Conservation (phyloP, 1,140 invertebrate species). For the Panulirus ornatus region DNA sequence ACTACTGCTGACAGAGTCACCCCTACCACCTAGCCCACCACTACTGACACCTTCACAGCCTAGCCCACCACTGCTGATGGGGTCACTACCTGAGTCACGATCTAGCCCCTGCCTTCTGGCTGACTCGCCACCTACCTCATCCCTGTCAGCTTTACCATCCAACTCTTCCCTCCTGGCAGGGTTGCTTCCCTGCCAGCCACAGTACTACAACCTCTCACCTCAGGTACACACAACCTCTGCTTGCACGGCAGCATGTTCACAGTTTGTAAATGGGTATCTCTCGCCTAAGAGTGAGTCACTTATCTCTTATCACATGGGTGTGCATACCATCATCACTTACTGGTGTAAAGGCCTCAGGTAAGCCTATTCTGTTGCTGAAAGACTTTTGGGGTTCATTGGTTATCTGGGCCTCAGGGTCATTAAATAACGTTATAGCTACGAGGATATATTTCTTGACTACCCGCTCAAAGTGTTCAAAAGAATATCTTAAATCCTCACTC, state of each 20-base stretch:
- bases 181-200: background rate
- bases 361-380: background rate
- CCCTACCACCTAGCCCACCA: background rate
- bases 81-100: no score
- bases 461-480: no score
- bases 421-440: no score
- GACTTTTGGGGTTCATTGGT: no score
- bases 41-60: background rate
- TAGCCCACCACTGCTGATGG: no score
- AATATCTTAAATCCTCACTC: no score
- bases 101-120: no score
- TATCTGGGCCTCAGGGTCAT: no score
- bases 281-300: background rate
- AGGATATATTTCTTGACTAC: no score
- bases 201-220: conserved; percentile 13
- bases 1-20: background rate
- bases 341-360: background rate
- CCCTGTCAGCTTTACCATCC: conserved; percentile 17
- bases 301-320: background rate
- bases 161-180: conserved; percentile 18
- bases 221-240: conserved; percentile 4
- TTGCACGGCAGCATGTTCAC: conserved; percentile 18
- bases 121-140: no score
- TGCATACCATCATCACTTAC: background rate
- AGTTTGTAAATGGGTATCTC: background rate